Conservation (phyloP, 2,888 invertebrate species). For the Andrena praecox region DNA sequence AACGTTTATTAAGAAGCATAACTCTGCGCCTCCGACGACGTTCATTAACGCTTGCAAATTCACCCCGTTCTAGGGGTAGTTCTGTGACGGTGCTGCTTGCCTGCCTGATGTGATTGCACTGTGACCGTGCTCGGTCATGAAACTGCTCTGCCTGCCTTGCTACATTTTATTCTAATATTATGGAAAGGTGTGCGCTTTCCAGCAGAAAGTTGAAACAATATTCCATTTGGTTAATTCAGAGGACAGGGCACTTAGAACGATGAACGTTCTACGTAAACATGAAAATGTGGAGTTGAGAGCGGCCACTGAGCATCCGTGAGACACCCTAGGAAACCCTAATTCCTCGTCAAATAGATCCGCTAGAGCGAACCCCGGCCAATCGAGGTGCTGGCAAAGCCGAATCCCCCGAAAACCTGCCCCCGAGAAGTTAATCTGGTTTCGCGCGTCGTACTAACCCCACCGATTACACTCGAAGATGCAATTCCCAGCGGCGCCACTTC, state of each 20-base stretch:
- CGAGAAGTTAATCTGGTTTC: neutral
- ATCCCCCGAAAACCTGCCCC: neutral
- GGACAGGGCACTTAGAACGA: too few species aligned
- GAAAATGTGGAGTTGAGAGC: neutral
- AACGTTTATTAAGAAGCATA: slow-evolving; percentile 14
- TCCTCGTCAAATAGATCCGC: neutral
- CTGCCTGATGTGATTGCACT: neutral
- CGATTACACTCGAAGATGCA: slow-evolving; percentile 47
- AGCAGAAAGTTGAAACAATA: too few species aligned
- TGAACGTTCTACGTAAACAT: neutral
- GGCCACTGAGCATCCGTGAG: neutral
- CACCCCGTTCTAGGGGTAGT: neutral
- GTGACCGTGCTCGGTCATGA: neutral
- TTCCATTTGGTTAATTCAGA: too few species aligned
- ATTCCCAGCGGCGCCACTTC: slow-evolving; percentile 38
- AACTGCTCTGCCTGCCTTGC: neutral
- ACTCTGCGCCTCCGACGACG: neutral
- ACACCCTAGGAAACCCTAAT: neutral
- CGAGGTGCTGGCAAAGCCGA: neutral
- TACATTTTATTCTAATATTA: neutral
- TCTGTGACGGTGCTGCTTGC: neutral
- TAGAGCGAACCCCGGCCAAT: neutral
- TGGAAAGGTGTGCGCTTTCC: too few species aligned
- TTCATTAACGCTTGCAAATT: neutral
- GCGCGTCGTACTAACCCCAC: neutral